A percentile compares a stretch with the other conserved stretches of the same genome.
Conservation (phyloP, 2,797 vertebrate genomes). For the Lacerta viridis region DNA sequence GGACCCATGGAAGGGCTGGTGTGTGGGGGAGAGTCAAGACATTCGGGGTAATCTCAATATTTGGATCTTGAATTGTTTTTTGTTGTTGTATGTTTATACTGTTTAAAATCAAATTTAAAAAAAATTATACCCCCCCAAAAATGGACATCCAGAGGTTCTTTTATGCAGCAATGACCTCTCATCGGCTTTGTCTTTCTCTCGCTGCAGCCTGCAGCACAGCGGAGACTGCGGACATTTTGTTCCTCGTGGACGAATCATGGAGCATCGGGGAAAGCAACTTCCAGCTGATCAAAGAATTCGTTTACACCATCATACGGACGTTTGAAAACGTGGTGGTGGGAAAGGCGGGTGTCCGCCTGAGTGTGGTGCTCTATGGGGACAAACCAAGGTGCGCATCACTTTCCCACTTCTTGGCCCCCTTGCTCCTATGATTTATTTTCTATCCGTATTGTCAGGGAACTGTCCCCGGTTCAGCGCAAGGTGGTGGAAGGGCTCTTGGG, state of each 20-base stretch:
- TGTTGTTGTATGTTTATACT: no score
- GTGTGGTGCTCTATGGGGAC: constrained; percentile 86
- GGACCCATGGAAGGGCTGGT: no score
- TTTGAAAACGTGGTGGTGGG: constrained; percentile 80
- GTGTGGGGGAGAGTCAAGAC: no score
- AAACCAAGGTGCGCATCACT: constrained; percentile 81
- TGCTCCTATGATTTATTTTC: not conserved
- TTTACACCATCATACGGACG: constrained; percentile 79
- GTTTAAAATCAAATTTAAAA: no score
- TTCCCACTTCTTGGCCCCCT: not conserved
- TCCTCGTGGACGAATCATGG: constrained; percentile 88
- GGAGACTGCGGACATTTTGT: constrained; percentile 85
- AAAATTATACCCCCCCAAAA: no score
- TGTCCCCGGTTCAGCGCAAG: no score
- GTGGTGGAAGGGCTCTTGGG: no score
- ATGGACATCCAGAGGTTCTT: no score
- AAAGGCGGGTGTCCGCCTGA: constrained; percentile 86
- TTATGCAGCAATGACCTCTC: no score
- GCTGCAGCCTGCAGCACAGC: constrained; percentile 85
- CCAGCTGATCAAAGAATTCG: constrained; percentile 83
- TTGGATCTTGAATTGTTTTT: no score
- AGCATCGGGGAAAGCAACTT: constrained; percentile 80
- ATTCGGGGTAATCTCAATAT: no score
- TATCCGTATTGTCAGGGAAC: no score
- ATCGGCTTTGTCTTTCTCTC: not conserved